These are phyloP conservation scores for Drosophila baimaii DNA, from an alignment of 1,140 invertebrate species.

Conservation along the genomic window DNA sequence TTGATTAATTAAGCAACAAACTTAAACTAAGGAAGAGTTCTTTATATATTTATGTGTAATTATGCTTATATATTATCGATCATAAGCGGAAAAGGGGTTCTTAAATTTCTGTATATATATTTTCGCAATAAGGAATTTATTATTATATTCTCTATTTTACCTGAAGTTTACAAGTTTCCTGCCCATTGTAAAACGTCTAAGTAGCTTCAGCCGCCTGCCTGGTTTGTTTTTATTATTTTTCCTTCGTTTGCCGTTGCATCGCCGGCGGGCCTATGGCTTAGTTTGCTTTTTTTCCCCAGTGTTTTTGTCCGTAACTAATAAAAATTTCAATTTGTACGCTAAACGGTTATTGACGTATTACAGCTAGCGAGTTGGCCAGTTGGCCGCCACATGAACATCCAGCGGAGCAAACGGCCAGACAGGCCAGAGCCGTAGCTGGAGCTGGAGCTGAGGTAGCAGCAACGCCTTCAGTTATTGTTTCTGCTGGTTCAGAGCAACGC, in stretches of 20 bases:
- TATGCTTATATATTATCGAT: too few species aligned
- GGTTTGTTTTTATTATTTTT: constrained; percentile 46
- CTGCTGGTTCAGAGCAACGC: constrained; percentile 74
- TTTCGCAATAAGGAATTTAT: too few species aligned
- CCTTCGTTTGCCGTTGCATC: constrained; percentile 51
- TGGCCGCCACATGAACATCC: constrained; percentile 17
- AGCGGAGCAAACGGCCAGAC: constrained; percentile 32
- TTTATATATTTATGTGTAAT: too few species aligned
- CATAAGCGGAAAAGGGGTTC: too few species aligned
- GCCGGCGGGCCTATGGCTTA: constrained; percentile 72
- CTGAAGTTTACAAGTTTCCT: too few species aligned
- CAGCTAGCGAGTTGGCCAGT: constrained; percentile 53
- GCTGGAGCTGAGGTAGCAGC: constrained; percentile 59
- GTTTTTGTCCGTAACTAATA: constrained; percentile 74
- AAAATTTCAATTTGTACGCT: constrained; percentile 83
- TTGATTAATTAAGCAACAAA: too few species aligned
- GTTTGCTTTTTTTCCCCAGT: constrained; percentile 63
- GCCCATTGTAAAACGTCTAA: constrained; percentile 51
- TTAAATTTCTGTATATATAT: too few species aligned
- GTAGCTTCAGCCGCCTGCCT: constrained; percentile 50
- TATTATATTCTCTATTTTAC: neutral
- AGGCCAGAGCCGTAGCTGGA: constrained; percentile 15
- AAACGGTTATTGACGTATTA: constrained; percentile 83
- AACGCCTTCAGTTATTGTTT: constrained; percentile 82
- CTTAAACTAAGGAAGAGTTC: too few species aligned